Evolutionary conservation across 2,888 invertebrate genomes (phyloP), one percentile per base, ranked within the genome.

Genomic region (Neoaliturus tenellus): DNA sequence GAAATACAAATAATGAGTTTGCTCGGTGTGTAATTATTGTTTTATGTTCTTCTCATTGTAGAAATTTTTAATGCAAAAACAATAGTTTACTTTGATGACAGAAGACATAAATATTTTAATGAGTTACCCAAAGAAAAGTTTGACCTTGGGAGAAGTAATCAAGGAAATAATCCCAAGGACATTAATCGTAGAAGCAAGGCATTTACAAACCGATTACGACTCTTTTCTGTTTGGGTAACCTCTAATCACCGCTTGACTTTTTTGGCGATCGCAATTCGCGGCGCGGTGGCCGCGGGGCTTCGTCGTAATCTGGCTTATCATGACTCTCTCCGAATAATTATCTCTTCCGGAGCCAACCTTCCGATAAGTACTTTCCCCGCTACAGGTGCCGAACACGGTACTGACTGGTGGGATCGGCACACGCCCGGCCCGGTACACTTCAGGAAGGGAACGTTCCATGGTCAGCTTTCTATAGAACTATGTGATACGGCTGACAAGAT

Each of bases 291-390:
- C 28, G 4, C 6, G 14, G n/a, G 28, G 28, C 55, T 4, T 20
- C 1, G 55, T 25, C 12, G 23, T 25, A 55, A 55, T 55, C 55
- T 25, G 10, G 62, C 62, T 28, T 62, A 62, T 62, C 62, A 31
- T 31, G 25, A 28, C 62, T 62, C 62, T 62, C 62, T 62, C 62
- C 31, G 62, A 28, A 28, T 62, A 62, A 62, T 62, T 62, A 62
- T 62, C 62, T 62, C 71, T 71, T 71, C 71, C 71, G 71, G 35
- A 75, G 44, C 75, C 75, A 44, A 75, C 44, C 75, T 75, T 75
- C 75, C 75, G 75, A 75, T 75, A 75, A 39, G 39, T 23, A 75
- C 75, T 75, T 75, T 75, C 75, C 44, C 48, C 48, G 75, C 75
- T 41, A 41, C 75, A 41, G 75, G 75, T 44, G 41, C 48, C 28